Evolutionary conservation across 1,140 invertebrate species (phyloP).

Genomic region (Nasonia longicornis): DNA sequence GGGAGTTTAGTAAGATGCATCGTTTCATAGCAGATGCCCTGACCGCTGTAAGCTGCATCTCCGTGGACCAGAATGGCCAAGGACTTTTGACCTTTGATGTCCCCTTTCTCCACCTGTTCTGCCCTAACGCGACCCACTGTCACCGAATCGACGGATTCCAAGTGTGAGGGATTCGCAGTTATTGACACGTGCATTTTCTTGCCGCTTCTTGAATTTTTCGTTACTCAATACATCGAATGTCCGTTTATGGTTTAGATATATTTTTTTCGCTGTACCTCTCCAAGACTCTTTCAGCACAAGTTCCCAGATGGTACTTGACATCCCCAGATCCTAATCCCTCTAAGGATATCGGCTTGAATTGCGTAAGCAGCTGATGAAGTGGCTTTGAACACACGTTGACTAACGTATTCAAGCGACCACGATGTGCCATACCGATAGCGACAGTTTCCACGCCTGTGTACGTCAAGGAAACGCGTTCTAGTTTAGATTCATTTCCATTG

Average conservation of each 20-base stretch:
- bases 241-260: too few relatives aligned
- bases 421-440: constrained; percentile 93
- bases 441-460: constrained; percentile 79
- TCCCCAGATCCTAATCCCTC: constrained; percentile 85
- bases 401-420: constrained; percentile 90
- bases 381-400: constrained; percentile 92
- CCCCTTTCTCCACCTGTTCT: constrained; percentile 87
- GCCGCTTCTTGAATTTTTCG: constrained; percentile 70
- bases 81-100: constrained; percentile 72
- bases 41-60: constrained; percentile 90
- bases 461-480: background rate
- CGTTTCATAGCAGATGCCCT: constrained; percentile 91
- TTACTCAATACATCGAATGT: too few relatives aligned
- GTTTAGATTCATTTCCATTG: too few relatives aligned
- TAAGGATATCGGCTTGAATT: constrained; percentile 73
- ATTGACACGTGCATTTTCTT: constrained; percentile 85
- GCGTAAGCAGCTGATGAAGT: constrained; percentile 85
- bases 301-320: constrained; percentile 95
- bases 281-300: constrained; percentile 77
- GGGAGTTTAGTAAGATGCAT: constrained; percentile 88
- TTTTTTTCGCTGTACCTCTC: constrained; percentile 49
- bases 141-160: constrained; percentile 89
- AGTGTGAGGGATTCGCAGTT: constrained; percentile 91
- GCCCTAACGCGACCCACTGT: constrained; percentile 85
- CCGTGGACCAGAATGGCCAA: constrained; percentile 87